Base-by-base conservation (phyloP, 1,140 invertebrate genomes). In the Drosophila equinoxialis region DNA sequence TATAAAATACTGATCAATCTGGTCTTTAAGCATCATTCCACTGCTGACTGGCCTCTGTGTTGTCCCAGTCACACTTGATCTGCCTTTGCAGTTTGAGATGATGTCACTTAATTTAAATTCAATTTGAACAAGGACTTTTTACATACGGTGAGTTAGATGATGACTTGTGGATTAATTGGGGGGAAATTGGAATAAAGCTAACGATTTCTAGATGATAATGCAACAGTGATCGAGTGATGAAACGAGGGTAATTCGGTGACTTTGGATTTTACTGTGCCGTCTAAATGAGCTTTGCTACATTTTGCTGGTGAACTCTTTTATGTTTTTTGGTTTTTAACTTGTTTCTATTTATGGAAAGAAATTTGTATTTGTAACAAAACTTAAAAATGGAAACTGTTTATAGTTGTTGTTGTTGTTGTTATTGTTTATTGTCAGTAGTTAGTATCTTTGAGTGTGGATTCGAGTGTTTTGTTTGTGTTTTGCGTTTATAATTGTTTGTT, bases 311-410 rank as follows among this genome's bases (percentile, higher is more conserved):
- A 30, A 48, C 14, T 68, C 54, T 68, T 71, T 93, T 90, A 65
- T 67, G 76, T 62, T 48, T 64, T 23, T 23, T 23, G 20, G 20
- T 17, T 23, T 23, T 71, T 39, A 30, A 30, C 30, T 30, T 30
- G 30, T 71, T 62, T 60, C 78, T 77, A 30, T 30, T 6, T 30
- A 77, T 73, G 66, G 51, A 74, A 73, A 71, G 68, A 79, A 80
- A 89, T 65, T 87, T 51, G 20, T 66, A 14, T 55, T 65, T 65
- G 71, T 71, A 77, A 71, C 65, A 87, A 63, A 86, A 86, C 82
- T 73, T 69, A 81, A 79, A 60, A 72, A 79, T 30, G 68, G 82
- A 23, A 87, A 87, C 73, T 45, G 72, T 77, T 30, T 30, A 30
- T 30, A 30, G 30, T 30, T 30, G 30, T 30, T 30, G 30, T 30